Evolutionary conservation across 2,797 vertebrate species (phyloP), one percentile per base, ranked within the genome.

Genomic region (Labeo calbasu): DNA sequence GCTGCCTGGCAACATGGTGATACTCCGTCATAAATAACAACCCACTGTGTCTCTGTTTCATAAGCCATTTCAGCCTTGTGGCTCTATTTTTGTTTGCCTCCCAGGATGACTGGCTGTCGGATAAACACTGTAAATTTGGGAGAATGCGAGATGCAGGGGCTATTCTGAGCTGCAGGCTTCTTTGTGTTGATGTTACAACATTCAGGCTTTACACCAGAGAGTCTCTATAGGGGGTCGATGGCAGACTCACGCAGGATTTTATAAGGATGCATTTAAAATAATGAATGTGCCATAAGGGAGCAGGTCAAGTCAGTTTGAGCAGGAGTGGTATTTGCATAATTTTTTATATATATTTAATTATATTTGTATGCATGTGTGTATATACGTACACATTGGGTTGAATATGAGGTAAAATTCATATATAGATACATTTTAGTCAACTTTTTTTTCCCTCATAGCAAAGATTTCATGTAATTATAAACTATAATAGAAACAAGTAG

Each of bases 81-180:
- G 73, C 73, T 70, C 73, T 83, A 83, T 83, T 83, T 83, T 59
- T 83, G 82, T 83, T 83, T 77, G 63, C 51, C 82, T 83, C 82
- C 51, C 51, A 83, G 73, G 73, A 77, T 2, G 73, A 40, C 50
- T 83, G 73, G 65, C 73, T 83, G 82, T 77, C 82, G 36, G 73
- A 83, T 83, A 83, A 83, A 83, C 82, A 77, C 65, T 77, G 73
- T 70, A 83, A 77, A 83, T 83, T 69, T 83, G 82, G 63, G 53
- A 46, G 51, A 83, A 83, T 83, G 40, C 5, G 13, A 83, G 23
- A 76, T 77, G 36, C 82, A 77, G 63, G 82, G 82, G 50, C 73
- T 77, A 83, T 83, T 77, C 73, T 83, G 65, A 83, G 82, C 73
- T 83, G 9, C 63, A 69, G 82, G 73, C 36, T 28, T 55, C 73